phyloP scores from a whole-genome alignment of 2,888 invertebrate genomes.

The Idaea dimidiata region DNA sequence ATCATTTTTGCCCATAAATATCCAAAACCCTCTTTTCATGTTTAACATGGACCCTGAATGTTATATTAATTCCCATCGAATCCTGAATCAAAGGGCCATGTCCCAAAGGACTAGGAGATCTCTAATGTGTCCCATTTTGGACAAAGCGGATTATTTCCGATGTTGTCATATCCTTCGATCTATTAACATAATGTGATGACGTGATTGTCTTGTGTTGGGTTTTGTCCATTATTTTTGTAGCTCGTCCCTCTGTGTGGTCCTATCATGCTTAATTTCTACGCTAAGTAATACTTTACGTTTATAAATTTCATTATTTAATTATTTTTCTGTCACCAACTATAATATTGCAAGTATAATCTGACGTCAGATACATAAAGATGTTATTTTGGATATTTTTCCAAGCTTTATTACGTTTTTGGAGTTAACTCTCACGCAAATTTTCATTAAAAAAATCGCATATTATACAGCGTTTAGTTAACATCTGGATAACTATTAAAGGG shows the following conservation, averaged over 20 bases:
- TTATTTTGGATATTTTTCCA: too few species aligned
- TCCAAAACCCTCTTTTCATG: conserved; percentile 31
- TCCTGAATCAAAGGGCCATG: conserved; percentile 69
- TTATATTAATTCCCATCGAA: conserved; percentile 73
- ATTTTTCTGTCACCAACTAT: too few species aligned
- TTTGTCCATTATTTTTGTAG: conserved; percentile 51
- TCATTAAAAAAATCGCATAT: too few species aligned
- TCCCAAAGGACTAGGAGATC: conserved; percentile 58
- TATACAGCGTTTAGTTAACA: too few species aligned
- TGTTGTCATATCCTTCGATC: conserved; percentile 70
- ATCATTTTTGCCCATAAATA: conserved; percentile 42
- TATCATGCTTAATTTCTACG: conserved; percentile 14
- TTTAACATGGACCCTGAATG: conserved; percentile 58
- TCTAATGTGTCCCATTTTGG: conserved; percentile 65
- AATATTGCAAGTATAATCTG: too few species aligned
- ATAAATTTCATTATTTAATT: too few species aligned
- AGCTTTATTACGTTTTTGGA: too few species aligned
- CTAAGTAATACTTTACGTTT: neutral
- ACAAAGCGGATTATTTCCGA: conserved; percentile 75
- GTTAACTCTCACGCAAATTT: too few species aligned
- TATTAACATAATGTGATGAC: conserved; percentile 75
- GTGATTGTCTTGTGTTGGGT: conserved; percentile 60
- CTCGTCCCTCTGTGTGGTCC: conserved; percentile 62
- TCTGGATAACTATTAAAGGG: too few species aligned
- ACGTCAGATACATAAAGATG: too few species aligned